phyloP scores from a whole-genome alignment of 2,888 invertebrate species.

The Piscicola geometra region DNA sequence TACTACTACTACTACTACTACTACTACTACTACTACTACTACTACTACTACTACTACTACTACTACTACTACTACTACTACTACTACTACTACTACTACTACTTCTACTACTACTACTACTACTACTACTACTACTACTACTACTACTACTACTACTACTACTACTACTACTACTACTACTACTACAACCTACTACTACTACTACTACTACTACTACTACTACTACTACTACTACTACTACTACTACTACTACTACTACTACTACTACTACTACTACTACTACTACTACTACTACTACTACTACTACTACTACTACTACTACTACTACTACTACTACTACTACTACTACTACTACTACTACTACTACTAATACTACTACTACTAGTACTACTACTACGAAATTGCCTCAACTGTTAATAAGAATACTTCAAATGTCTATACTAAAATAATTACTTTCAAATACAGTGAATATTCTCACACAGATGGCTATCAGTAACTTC shows the following conservation, averaged over 20 bases:
- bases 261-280: slow-evolving; percentile 33
- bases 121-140: background rate
- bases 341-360: too few relatives aligned
- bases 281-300: slow-evolving; percentile 32
- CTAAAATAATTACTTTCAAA: too few relatives aligned
- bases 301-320: too few relatives aligned
- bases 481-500: too few relatives aligned
- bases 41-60: slow-evolving; percentile 23
- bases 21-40: slow-evolving; percentile 3
- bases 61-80: slow-evolving; percentile 7
- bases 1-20: background rate
- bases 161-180: background rate
- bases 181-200: too few relatives aligned
- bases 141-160: background rate
- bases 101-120: background rate
- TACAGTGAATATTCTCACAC: too few relatives aligned
- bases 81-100: slow-evolving; percentile 25
- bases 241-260: slow-evolving; percentile 33
- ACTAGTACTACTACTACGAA: too few relatives aligned
- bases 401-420: too few relatives aligned
- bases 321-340: too few relatives aligned
- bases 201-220: slow-evolving; percentile 8
- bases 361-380: too few relatives aligned
- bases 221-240: slow-evolving; percentile 23
- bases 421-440: too few relatives aligned